Base-by-base conservation (phyloP, 1,140 invertebrate species). In the Hypsibius dujardini region DNA sequence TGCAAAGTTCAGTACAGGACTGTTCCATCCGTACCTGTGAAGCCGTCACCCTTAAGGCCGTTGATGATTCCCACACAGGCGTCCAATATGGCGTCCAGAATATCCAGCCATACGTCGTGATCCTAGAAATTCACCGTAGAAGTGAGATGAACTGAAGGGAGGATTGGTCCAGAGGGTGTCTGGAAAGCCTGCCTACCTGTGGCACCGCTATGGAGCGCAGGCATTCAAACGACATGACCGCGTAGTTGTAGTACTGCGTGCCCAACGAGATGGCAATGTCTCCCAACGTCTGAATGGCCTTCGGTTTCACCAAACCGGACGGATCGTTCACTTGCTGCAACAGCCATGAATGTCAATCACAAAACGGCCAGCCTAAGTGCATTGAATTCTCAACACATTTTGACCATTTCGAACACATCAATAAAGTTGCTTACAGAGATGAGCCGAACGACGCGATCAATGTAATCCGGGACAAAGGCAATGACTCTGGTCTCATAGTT, bases 51-150 rank as follows among this genome's bases (percentile, higher is more conserved):
- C 77, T 94, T 92, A 15, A 97, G 80, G 46, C 94, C 94, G 79
- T 97, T 93, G 72, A 96, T 87, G 72, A 98, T 97, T 47, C 95
- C 94, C 59, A 92, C 94, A 78, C 95, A 98, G 0, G 93, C 92
- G 79, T 96, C 93, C 69, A 97, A 42, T 14, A 67, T 67, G 42
- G 7, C 62, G 42, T 67, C 62, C 42, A 67, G 42, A 42, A 67
- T 67, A 7, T 7, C 42, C 62, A 67, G 45, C 62, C 62, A 67
- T 7, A 67, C 62, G 42, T 67, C 62, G 42, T 67, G 62, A 42
- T 67, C 62, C 62, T 67, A 67, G 42, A 42, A 67, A 67, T 3
- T 14, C 12, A 14, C 42, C 62, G 7, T 67, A 7, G 50, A n/a
- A n/a, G n/a, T n/a, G 7, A 56, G 7, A 56, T 7, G n/a, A 7